Evolutionary conservation across 2,113 vertebrate genomes (phyloP).

Genomic region (Silurus asotus): DNA sequence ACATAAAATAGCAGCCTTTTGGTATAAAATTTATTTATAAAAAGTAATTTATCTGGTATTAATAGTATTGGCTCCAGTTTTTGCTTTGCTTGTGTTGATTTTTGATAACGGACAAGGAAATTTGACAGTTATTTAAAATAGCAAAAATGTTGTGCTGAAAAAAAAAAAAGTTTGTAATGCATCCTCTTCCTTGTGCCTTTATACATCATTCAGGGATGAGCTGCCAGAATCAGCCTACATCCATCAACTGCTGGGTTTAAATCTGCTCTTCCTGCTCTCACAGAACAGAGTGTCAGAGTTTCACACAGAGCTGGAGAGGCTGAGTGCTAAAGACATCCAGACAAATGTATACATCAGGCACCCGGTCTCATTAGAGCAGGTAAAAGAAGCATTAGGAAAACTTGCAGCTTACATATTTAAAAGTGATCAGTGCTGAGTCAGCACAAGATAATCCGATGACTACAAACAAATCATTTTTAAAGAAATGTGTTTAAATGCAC

Average conservation of each 20-base stretch:
- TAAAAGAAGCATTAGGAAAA: conserved; percentile 28
- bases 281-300: conserved; percentile 96
- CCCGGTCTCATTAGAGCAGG: conserved; percentile 87
- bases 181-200: not conserved
- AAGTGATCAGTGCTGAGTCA: not conserved
- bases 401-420: not conserved
- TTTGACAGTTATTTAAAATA: not conserved
- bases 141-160: too few species aligned
- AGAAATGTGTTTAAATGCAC: not conserved
- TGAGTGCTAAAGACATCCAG: conserved; percentile 89
- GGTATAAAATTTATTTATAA: not conserved
- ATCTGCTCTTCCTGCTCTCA: conserved; percentile 92
- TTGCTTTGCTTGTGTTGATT: not conserved
- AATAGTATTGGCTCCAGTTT: not conserved
- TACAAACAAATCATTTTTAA: not conserved
- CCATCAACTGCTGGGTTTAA: conserved; percentile 90
- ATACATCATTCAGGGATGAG: conserved; percentile 75
- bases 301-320: conserved; percentile 92
- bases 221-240: conserved; percentile 88
- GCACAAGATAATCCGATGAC: not conserved
- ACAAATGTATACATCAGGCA: conserved; percentile 94
- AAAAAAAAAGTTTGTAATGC: not conserved
- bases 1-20: not conserved
- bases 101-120: not conserved
- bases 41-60: not conserved